Evolutionary conservation across 1,140 invertebrate species (phyloP), one percentile per base, ranked within the genome.

Genomic region (Phymorhynchus buccinoides): DNA sequence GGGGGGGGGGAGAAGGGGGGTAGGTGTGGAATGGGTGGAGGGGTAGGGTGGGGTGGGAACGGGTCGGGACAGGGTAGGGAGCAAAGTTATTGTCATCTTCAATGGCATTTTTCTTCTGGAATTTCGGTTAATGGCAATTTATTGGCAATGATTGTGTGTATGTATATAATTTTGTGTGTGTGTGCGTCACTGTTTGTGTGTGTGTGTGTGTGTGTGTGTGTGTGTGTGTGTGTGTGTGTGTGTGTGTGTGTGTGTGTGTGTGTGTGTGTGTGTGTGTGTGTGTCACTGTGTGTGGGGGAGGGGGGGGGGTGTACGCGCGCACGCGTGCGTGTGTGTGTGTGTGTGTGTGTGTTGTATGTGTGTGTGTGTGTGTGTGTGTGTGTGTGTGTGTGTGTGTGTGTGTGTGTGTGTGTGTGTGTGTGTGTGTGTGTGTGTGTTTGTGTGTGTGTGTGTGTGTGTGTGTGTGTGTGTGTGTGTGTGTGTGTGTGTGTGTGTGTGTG

Each of bases 341-440:
- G n/a, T n/a, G n/a, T n/a, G n/a, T n/a, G n/a, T n/a, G n/a, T n/a
- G n/a, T n/a, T n/a, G n/a, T n/a, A n/a, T n/a, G n/a, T n/a, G n/a
- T n/a, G n/a, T n/a, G n/a, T n/a, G n/a, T n/a, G 4, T 66, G 62
- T 75, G 71, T 75, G 16, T 75, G 71, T 75, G 71, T 75, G 71
- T 75, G 71, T 75, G 71, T 75, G 71, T 75, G 71, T 75, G 71
- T 75, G 71, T 75, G 71, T 27, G 14, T 7, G 14, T 75, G 71
- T 75, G 71, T 75, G 71, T 75, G 71, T 75, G 71, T 75, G 71
- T 75, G 71, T 75, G 71, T 75, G 71, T 75, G 71, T 75, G 71
- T 75, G 71, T 75, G 71, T 75, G 71, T 75, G 71, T 75, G 71
- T 75, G n/a, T n/a, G n/a, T n/a, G n/a, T n/a, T n/a, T n/a, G n/a